These are phyloP conservation scores for Stomatorhinus ivindoensis DNA, from an alignment of 2,113 vertebrate species.

Conservation along the genomic window DNA sequence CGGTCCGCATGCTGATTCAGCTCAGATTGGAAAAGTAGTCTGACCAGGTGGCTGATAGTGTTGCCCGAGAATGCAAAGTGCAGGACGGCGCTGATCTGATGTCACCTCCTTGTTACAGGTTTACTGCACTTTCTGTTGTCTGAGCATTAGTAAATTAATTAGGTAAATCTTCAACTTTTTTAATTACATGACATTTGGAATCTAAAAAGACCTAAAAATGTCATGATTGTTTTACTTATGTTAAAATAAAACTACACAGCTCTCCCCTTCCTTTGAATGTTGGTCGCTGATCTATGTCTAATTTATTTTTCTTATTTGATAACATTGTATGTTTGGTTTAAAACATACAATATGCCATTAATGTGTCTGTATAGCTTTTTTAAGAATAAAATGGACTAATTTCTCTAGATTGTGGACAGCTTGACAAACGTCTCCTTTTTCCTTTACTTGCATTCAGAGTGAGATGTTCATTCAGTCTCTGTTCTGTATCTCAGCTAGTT, in stretches of 20 bases:
- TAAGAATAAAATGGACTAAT: constrained; percentile 12
- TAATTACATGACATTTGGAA: background rate
- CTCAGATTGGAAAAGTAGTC: background rate
- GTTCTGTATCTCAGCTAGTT: background rate
- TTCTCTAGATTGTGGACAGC: background rate
- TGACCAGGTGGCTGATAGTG: background rate
- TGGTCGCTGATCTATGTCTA: background rate
- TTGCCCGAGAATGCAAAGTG: background rate
- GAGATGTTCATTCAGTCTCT: background rate
- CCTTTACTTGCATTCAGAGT: background rate
- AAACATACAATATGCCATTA: constrained; percentile 9
- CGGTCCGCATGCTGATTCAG: background rate
- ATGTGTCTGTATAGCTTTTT: constrained; percentile 1
- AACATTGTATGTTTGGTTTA: background rate
- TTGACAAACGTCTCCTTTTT: background rate
- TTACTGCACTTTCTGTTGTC: background rate
- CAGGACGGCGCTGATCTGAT: background rate
- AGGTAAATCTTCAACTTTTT: background rate
- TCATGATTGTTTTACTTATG: background rate
- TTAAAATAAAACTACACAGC: background rate
- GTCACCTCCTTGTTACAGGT: background rate
- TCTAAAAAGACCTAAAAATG: background rate
- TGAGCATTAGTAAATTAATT: background rate
- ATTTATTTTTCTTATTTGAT: constrained; percentile 16
- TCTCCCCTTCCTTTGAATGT: background rate